phyloP scores from a whole-genome alignment of 2,888 invertebrate genomes.

The Lobophora halterata region DNA sequence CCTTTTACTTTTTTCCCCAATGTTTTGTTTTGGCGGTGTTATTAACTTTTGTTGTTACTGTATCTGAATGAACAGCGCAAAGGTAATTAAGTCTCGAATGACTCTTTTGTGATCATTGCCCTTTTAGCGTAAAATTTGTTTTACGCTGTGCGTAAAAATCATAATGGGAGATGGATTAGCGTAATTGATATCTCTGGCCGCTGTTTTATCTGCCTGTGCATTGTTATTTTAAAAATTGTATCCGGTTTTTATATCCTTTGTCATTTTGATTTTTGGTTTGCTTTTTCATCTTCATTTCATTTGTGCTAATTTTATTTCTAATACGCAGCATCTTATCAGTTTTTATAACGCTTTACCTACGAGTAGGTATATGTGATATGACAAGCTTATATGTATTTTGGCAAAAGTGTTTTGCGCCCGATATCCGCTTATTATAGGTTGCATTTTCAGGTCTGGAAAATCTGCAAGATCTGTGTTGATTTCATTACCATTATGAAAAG shows the following conservation, averaged over 20 bases:
- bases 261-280: no score
- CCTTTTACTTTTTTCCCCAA: slow-evolving; percentile 40
- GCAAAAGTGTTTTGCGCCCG: no score
- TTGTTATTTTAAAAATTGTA: neutral
- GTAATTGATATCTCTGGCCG: slow-evolving; percentile 23
- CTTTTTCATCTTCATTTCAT: no score
- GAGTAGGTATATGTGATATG: no score
- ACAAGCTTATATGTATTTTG: no score
- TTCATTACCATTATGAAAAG: no score
- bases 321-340: no score
- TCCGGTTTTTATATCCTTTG: neutral
- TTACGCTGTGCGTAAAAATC: slow-evolving; percentile 29
- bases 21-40: slow-evolving; percentile 31
- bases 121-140: slow-evolving; percentile 30
- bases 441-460: no score
- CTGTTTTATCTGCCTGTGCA: slow-evolving; percentile 9
- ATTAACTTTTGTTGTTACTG: slow-evolving; percentile 42
- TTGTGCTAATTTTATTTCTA: no score
- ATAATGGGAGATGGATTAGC: slow-evolving; percentile 22
- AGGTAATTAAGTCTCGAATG: slow-evolving; percentile 43
- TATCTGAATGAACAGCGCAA: slow-evolving; percentile 42
- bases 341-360: no score
- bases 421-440: no score
- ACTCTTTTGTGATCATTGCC: slow-evolving; percentile 40
- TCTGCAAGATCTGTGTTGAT: no score